phyloP scores from a whole-genome alignment of 2,797 vertebrate genomes.

The Mormyrus hasselquistii region DNA sequence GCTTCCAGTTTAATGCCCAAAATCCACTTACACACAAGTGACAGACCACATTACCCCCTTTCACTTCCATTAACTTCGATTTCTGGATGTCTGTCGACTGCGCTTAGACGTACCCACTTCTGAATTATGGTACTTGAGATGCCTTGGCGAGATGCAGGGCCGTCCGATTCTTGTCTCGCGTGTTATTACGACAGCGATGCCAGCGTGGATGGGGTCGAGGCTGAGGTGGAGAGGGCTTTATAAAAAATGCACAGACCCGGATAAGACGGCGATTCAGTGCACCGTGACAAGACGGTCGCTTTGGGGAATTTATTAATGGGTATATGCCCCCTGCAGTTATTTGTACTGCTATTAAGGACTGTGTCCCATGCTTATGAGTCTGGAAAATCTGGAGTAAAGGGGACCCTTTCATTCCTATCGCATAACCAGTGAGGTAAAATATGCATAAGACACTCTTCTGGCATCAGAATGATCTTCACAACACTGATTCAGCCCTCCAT shows the following conservation, averaged over 20 bases:
- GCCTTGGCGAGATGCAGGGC: constrained; percentile 30
- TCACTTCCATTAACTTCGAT: constrained; percentile 54
- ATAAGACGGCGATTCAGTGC: constrained; percentile 41
- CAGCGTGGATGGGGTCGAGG: neutral
- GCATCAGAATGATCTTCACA: constrained; percentile 32
- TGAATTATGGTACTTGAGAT: constrained; percentile 30
- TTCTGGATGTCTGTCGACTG: constrained; percentile 49
- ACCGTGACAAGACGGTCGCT: constrained; percentile 29
- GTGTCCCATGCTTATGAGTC: constrained; percentile 46
- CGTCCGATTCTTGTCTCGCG: constrained; percentile 27
- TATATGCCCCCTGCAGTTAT: constrained; percentile 45
- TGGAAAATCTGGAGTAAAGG: constrained; percentile 43
- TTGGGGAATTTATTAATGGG: constrained; percentile 51
- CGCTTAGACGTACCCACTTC: constrained; percentile 39
- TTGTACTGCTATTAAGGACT: constrained; percentile 48
- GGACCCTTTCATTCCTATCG: constrained; percentile 39
- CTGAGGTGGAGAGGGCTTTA: constrained; percentile 7
- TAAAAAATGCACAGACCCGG: constrained; percentile 37
- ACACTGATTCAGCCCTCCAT: neutral
- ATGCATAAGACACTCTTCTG: constrained; percentile 39
- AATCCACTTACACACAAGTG: constrained; percentile 52
- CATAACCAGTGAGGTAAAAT: constrained; percentile 46
- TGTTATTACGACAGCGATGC: constrained; percentile 4
- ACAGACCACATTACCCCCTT: constrained; percentile 52
- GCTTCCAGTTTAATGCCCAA: constrained; percentile 49